Conservation (phyloP, 2,888 invertebrate genomes). For the Hypena proboscidalis region DNA sequence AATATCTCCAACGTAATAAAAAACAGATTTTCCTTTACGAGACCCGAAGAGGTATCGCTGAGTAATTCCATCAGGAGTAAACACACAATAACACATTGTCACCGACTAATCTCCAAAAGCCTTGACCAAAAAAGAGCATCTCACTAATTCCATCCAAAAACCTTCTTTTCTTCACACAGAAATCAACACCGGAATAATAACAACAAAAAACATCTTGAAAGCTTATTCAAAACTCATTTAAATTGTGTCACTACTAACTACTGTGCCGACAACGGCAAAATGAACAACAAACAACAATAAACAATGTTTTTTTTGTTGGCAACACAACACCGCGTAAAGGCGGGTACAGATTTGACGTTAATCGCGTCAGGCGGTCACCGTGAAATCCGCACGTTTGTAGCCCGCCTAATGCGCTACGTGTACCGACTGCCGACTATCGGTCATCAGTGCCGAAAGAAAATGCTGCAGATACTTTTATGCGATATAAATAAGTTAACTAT, state of each 20-base stretch:
- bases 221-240: conserved; percentile 5
- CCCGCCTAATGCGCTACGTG: conserved; percentile 35
- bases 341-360: conserved; percentile 37
- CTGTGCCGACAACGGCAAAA: conserved; percentile 18
- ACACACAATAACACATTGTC: no score
- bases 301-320: conserved; percentile 26
- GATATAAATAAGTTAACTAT: no score
- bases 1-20: no score
- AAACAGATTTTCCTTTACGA: no score
- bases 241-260: conserved; percentile 8
- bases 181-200: conserved; percentile 5
- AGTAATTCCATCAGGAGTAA: no score
- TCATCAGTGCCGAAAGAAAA: no score
- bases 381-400: conserved; percentile 43
- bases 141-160: not conserved
- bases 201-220: conserved; percentile 1
- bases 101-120: no score
- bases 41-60: no score
- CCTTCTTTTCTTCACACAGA: not conserved
- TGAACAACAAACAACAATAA: conserved; percentile 32
- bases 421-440: no score
- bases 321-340: conserved; percentile 25
- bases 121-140: no score
- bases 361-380: conserved; percentile 42
- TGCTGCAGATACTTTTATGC: no score